Base-by-base conservation (phyloP, 2,888 invertebrate species). In the Anthophora plumipes region DNA sequence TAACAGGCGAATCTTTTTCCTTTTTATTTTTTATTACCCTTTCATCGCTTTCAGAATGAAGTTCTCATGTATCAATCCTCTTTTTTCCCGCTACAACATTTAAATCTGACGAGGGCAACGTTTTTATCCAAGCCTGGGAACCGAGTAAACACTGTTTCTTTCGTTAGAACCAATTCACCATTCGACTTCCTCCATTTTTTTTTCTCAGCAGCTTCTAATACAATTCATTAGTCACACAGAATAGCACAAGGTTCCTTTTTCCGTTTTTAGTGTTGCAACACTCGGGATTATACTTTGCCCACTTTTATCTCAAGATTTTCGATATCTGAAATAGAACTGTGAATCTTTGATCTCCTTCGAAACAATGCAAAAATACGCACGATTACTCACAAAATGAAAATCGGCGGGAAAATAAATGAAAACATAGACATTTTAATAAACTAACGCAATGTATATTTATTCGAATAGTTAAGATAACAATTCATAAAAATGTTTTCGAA, bases 1-100 rank as follows among this genome's bases (percentile, higher is more conserved):
- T 52, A 55, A 50, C 22, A n/a, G 37, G 20, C 48, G 63, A 63
- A 72, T 72, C 60, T 52, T 31, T 31, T 67, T 37, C 67, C 43
- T 14, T 20, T 39, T 50, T 64, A 17, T 61, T 74, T 48, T 50
- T 37, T 17, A 12, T 22, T 14, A 0, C 5, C 50, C 12, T 46
- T 57, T 52, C 22, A 11, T 4, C n/a, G 25, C n/a, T n/a, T 50
- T 4, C 0, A 25, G 25, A 63, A 69, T 22, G 41, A 25, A 63
- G 57, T 76, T 73, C 57, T 70, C 63, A 22, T 12, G 25, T 25
- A 9, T 50, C 41, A 12, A 14, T n/a, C 5, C 25, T 31, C 43
- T 25, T 59, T 71, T 72, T 31, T 50, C 4, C 17, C 14, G 4
- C n/a, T 7, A 20, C 55, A 5, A 20, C 14, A 50, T 48, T 37